Conservation (phyloP, 1,140 invertebrate genomes). For the Lerema accius region DNA sequence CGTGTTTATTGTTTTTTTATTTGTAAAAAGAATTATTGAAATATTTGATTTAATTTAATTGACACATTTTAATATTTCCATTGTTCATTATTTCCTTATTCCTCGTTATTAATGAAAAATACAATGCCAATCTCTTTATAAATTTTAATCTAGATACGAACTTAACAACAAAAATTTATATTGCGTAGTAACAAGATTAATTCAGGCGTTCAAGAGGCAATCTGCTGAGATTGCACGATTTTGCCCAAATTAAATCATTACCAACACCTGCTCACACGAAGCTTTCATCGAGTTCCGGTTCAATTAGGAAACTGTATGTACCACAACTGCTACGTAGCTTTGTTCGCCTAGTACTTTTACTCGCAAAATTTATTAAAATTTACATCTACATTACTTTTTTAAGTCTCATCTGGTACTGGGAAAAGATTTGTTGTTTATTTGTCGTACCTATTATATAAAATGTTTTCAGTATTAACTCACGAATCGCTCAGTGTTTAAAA, state of each 20-base stretch:
- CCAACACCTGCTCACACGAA: conserved; percentile 62
- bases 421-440: too few relatives aligned
- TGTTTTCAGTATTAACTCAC: too few relatives aligned
- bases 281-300: conserved; percentile 50
- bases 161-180: conserved; percentile 16
- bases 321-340: conserved; percentile 15
- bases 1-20: too few relatives aligned
- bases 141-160: background rate
- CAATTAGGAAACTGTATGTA: conserved; percentile 50
- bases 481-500: too few relatives aligned
- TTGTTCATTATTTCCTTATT: too few relatives aligned
- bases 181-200: conserved; percentile 47
- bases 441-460: too few relatives aligned
- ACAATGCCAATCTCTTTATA: too few relatives aligned
- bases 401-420: background rate
- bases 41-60: too few relatives aligned
- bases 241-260: conserved; percentile 77
- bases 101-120: too few relatives aligned
- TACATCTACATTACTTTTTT: background rate
- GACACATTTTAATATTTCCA: too few relatives aligned
- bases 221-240: conserved; percentile 53
- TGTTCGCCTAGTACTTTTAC: background rate
- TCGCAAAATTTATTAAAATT: conserved; percentile 15
- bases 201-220: conserved; percentile 60
- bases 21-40: too few relatives aligned